Evolutionary conservation across 2,113 vertebrate genomes (phyloP).

Genomic region (Actenoides hombroni): DNA sequence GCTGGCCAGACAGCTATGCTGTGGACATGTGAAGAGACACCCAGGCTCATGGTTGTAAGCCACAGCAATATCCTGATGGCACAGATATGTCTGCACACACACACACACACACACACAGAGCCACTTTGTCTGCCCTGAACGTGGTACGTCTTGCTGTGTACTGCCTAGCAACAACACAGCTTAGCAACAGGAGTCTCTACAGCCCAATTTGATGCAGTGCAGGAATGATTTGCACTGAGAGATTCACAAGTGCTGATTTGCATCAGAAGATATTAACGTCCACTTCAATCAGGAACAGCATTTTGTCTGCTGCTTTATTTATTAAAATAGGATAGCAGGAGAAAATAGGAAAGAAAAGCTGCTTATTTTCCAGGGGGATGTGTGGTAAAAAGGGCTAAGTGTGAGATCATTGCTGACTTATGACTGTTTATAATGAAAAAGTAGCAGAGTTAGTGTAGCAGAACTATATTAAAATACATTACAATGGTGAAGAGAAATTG

Average conservation of each 20-base stretch:
- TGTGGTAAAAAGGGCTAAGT: not conserved
- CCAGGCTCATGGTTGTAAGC: rapidly evolving
- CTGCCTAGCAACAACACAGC: not conserved
- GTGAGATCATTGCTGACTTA: not conserved
- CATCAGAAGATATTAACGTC: constrained; percentile 18
- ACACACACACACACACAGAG: too few species aligned
- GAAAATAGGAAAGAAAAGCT: not conserved
- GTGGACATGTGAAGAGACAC: not conserved
- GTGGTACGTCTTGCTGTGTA: not conserved
- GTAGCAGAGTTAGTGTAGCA: not conserved
- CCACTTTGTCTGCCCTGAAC: not conserved
- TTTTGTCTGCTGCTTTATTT: constrained; percentile 29
- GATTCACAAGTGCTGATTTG: constrained; percentile 19
- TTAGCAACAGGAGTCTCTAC: not conserved
- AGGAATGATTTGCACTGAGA: not conserved
- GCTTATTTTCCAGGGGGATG: not conserved
- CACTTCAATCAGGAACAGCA: constrained; percentile 25
- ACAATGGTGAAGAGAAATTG: not conserved
- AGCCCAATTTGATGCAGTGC: not conserved
- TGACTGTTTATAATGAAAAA: not conserved
- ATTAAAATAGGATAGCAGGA: not conserved
- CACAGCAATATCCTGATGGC: not conserved
- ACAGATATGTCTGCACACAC: not conserved
- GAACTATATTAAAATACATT: not conserved
- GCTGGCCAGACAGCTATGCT: not conserved